A percentile compares a stretch with the other conserved stretches of the same genome.
Evolutionary conservation across 2,888 invertebrate genomes (phyloP).

Genomic region (Brachynemurus nebulosus): DNA sequence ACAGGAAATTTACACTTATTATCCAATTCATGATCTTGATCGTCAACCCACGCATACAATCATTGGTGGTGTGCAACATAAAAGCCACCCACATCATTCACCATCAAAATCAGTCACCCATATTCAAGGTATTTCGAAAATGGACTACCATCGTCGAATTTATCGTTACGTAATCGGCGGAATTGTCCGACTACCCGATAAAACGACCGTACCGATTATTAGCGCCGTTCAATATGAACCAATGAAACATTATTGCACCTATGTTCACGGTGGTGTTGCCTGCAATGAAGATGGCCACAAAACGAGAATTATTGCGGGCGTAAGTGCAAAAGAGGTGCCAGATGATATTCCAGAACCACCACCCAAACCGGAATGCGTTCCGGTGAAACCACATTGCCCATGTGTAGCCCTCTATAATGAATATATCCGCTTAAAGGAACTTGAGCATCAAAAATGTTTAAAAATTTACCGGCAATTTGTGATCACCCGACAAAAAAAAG

Average conservation of each 20-base stretch:
- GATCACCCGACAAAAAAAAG: neutral
- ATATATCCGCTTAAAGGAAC: neutral
- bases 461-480: slow-evolving; percentile 1
- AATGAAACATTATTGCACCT: neutral
- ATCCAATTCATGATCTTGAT: neutral
- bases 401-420: slow-evolving; percentile 1
- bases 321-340: neutral
- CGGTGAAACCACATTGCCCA: neutral
- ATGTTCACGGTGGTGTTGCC: neutral
- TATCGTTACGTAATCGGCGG: neutral
- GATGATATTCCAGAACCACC: neutral
- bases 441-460: slow-evolving; percentile 2
- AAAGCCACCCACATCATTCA: no score
- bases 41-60: neutral
- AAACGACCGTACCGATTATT: neutral
- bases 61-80: neutral
- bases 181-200: neutral
- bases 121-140: slow-evolving; percentile 3
- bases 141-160: neutral
- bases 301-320: neutral
- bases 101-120: neutral
- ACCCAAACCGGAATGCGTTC: neutral
- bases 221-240: neutral
- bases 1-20: neutral
- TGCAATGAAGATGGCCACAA: neutral